Conservation (phyloP, 2,888 invertebrate species). For the Ennomos fuscantarius region DNA sequence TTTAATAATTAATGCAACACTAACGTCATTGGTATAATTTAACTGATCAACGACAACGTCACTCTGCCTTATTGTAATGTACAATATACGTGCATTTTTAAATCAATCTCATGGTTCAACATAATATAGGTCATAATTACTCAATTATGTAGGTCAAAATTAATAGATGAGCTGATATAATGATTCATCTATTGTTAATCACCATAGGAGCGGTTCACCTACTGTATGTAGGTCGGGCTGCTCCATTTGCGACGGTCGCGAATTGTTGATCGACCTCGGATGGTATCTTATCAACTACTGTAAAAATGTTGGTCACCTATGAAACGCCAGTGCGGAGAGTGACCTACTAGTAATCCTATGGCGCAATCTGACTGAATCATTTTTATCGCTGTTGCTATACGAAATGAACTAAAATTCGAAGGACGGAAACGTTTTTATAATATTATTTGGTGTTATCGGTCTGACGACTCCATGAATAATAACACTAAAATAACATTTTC, state of each 20-base stretch:
- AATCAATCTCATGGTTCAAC: constrained; percentile 36
- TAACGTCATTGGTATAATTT: constrained; percentile 35
- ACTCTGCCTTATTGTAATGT: constrained; percentile 6
- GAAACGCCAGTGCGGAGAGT: constrained; percentile 28
- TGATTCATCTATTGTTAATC: constrained; percentile 77
- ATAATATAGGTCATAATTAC: too few relatives aligned
- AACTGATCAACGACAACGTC: constrained; percentile 27
- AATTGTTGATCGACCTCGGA: constrained; percentile 81
- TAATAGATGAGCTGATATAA: constrained; percentile 64
- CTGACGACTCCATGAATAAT: background rate
- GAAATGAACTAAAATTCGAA: constrained; percentile 8
- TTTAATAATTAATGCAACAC: constrained; percentile 14
- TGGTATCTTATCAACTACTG: constrained; percentile 72
- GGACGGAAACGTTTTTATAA: constrained; percentile 5
- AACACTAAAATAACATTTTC: too few relatives aligned
- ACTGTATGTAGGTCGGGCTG: constrained; percentile 80
- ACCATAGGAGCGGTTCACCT: constrained; percentile 75
- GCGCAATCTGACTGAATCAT: constrained; percentile 37
- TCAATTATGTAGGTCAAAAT: constrained; percentile 59
- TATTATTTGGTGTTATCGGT: background rate
- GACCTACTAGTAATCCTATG: constrained; percentile 39
- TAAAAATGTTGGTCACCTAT: constrained; percentile 53
- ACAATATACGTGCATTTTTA: constrained; percentile 25
- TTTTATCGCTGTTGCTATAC: constrained; percentile 36
- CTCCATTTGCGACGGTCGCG: constrained; percentile 79